Conservation (phyloP, 2,888 invertebrate species). For the Troides aeacus region DNA sequence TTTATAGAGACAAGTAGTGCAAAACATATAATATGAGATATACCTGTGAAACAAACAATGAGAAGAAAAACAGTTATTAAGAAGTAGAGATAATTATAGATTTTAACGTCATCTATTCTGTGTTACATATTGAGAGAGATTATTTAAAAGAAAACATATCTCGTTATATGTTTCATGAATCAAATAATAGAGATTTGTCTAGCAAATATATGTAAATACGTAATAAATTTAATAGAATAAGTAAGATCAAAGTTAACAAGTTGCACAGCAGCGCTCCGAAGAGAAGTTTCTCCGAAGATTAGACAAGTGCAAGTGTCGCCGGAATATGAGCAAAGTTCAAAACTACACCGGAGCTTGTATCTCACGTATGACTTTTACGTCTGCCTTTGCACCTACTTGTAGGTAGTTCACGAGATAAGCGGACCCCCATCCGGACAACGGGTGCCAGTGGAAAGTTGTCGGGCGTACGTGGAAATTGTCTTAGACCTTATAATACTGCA, state of each 20-base stretch:
- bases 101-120: too few species aligned
- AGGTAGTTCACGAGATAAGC: constrained; percentile 23
- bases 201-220: neutral
- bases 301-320: constrained; percentile 25
- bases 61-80: too few species aligned
- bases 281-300: constrained; percentile 14
- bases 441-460: constrained; percentile 21
- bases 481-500: constrained; percentile 10
- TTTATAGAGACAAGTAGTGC: too few species aligned
- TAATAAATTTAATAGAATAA: neutral
- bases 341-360: constrained; percentile 33
- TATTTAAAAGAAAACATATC: too few species aligned
- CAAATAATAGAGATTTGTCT: too few species aligned
- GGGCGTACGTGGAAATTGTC: constrained; percentile 28
- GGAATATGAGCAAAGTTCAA: constrained; percentile 27
- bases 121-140: too few species aligned
- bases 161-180: too few species aligned
- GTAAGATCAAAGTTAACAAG: neutral
- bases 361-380: constrained; percentile 42
- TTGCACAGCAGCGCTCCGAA: constrained; percentile 10
- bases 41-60: too few species aligned
- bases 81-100: too few species aligned
- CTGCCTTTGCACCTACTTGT: constrained; percentile 34
- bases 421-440: constrained; percentile 21
- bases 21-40: too few species aligned